Evolutionary conservation across 1,140 invertebrate genomes (phyloP).

Genomic region (Bathynomus jamesi): DNA sequence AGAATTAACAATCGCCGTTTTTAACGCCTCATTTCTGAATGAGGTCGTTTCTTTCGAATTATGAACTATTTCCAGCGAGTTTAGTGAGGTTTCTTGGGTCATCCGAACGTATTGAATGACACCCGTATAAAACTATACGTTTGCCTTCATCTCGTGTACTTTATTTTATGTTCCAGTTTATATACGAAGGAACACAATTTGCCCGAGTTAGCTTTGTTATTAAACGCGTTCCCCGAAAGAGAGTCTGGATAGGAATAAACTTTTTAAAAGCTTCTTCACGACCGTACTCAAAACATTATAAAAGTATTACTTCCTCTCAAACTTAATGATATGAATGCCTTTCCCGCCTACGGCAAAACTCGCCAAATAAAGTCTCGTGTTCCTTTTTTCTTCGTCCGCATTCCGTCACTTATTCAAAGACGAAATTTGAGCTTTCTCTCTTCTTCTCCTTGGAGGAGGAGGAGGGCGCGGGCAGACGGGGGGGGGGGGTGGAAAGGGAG

Average conservation of each 20-base stretch:
- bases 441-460: not conserved
- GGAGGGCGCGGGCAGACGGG: too few species aligned
- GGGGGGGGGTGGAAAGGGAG: too few species aligned
- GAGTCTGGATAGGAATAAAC: not conserved
- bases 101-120: not conserved
- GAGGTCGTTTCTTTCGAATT: not conserved
- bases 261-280: slow-evolving; percentile 1
- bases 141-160: not conserved
- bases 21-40: not conserved
- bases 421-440: not conserved
- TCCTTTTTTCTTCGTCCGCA: not conserved
- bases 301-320: not conserved
- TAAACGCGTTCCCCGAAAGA: not conserved
- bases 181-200: not conserved
- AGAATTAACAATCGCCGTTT: not conserved
- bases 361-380: not conserved
- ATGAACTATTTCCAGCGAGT: not conserved
- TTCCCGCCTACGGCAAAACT: not conserved
- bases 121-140: not conserved
- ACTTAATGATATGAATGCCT: not conserved
- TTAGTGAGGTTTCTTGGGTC: not conserved
- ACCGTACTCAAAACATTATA: not conserved
- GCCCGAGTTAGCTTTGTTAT: not conserved
- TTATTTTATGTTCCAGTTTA: not conserved
- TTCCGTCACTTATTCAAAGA: not conserved